A percentile compares a stretch with the other conserved stretches of the same genome.
Evolutionary conservation across 2,797 vertebrate species (phyloP).

Genomic region (Staurois parvus): DNA sequence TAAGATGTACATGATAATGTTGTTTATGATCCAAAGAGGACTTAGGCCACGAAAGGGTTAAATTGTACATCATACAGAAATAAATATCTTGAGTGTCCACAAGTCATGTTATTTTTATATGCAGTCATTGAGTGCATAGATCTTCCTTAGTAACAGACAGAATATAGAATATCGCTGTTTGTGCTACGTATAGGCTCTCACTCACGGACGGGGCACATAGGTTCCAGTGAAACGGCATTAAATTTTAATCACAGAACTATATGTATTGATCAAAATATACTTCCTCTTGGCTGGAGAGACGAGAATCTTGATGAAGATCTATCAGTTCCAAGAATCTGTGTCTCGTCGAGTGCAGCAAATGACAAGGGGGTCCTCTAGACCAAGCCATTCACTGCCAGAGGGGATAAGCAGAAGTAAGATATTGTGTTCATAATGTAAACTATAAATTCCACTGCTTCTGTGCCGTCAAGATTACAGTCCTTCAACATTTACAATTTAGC

Average conservation of each 20-base stretch:
- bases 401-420: neutral
- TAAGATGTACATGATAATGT: too few relatives aligned
- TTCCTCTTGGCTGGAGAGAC: conserved; percentile 64
- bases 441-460: neutral
- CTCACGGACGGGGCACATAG: conserved; percentile 53
- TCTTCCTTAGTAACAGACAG: conserved; percentile 39
- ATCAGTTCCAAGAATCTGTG: conserved; percentile 67
- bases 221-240: conserved; percentile 64
- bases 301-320: conserved; percentile 67
- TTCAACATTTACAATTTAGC: neutral
- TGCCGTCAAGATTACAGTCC: neutral
- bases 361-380: conserved; percentile 45
- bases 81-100: neutral
- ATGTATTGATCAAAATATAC: conserved; percentile 66
- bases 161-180: conserved; percentile 33
- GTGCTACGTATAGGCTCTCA: conserved; percentile 6
- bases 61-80: conserved; percentile 1
- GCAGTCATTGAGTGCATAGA: conserved; percentile 32
- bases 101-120: conserved; percentile 28
- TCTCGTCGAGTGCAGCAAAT: conserved; percentile 59
- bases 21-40: neutral
- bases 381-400: conserved; percentile 23
- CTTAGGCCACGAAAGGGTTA: neutral
- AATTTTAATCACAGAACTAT: conserved; percentile 64
- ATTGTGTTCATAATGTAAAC: neutral